A percentile compares a stretch with the other conserved stretches of the same genome.
Evolutionary conservation across 2,888 invertebrate species (phyloP).

Genomic region (Melolontha melolontha): DNA sequence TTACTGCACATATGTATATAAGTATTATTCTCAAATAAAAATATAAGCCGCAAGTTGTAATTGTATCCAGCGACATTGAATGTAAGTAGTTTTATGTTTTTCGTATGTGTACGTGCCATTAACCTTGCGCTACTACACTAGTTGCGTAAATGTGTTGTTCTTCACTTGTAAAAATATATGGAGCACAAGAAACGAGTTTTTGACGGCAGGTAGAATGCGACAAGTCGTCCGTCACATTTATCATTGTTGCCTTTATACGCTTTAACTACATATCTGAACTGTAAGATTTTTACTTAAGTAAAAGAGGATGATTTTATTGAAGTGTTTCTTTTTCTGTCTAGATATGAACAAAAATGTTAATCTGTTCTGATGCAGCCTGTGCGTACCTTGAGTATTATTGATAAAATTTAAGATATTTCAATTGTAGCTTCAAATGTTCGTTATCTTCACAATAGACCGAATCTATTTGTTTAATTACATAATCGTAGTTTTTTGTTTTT

Average conservation of each 20-base stretch:
- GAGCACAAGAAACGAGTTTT: slow-evolving; percentile 22
- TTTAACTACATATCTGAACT: too few species aligned
- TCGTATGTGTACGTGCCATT: slow-evolving; percentile 18
- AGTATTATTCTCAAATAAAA: not conserved
- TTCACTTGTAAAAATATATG: slow-evolving; percentile 27
- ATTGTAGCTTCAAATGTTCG: too few species aligned
- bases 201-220: slow-evolving; percentile 30
- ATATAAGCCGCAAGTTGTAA: slow-evolving; percentile 16
- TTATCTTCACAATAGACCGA: too few species aligned
- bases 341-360: not conserved
- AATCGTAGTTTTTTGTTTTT: too few species aligned
- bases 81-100: slow-evolving; percentile 2
- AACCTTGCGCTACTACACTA: slow-evolving; percentile 29
- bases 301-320: too few species aligned
- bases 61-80: slow-evolving; percentile 20
- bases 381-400: too few species aligned
- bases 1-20: too few species aligned
- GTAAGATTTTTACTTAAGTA: too few species aligned
- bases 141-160: slow-evolving; percentile 29
- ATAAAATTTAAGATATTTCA: too few species aligned
- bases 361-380: not conserved
- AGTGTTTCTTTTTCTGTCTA: too few species aligned
- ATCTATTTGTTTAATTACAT: too few species aligned
- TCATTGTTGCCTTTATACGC: slow-evolving; percentile 4
- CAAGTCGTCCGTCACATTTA: slow-evolving; percentile 24